A percentile compares a stretch with the other conserved stretches of the same genome.
Conservation (phyloP, 2,113 vertebrate genomes). For the Dolichallabes microphthalmus region DNA sequence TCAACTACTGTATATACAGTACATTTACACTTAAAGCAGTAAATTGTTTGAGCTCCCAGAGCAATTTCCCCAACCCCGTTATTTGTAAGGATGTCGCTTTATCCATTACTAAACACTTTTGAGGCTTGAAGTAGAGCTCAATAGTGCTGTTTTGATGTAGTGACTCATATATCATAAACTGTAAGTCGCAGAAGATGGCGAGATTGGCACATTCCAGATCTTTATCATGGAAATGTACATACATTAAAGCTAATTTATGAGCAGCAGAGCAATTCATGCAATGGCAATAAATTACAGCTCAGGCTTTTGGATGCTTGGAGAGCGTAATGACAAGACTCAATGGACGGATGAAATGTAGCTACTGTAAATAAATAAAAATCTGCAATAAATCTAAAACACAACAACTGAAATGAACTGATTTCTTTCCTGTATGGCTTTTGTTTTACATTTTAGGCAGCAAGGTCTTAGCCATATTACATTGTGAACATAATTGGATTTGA, state of each 20-base stretch:
- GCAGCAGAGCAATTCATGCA: background rate
- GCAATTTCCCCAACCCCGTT: background rate
- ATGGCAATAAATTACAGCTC: slow-evolving; percentile 26
- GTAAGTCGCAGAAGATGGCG: background rate
- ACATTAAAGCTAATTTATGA: slow-evolving; percentile 12
- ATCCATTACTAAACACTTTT: slow-evolving; percentile 18
- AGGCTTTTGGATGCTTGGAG: background rate
- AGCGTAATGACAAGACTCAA: background rate
- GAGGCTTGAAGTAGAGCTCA: background rate
- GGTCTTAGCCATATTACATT: background rate
- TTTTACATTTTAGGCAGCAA: background rate
- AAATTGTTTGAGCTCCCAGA: background rate
- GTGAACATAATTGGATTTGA: background rate
- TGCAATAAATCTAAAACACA: background rate
- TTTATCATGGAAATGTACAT: slow-evolving; percentile 14
- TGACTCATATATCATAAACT: background rate
- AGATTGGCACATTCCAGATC: slow-evolving; percentile 1
- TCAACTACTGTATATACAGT: background rate
- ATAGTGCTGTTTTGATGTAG: background rate
- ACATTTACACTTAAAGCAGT: background rate
- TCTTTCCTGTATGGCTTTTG: background rate
- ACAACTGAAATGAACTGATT: background rate
- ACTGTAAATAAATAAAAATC: background rate
- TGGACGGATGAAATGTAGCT: slow-evolving; percentile 11
- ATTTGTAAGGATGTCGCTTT: background rate